Base-by-base conservation (phyloP, 2,113 vertebrate species). In the Spheniscus mendiculus region DNA sequence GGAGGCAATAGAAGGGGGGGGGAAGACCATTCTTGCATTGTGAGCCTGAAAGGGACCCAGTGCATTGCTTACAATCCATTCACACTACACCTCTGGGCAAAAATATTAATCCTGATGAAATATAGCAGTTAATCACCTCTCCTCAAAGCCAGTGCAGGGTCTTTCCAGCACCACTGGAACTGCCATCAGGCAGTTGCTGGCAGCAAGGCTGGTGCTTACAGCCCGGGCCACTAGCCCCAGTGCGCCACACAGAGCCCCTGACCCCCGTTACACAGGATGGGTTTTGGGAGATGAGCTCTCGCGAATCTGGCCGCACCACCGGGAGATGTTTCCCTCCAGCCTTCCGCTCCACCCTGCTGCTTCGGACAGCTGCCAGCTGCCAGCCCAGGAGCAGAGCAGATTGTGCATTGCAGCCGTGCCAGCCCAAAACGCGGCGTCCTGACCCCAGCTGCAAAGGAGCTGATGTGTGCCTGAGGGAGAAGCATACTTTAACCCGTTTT, bases 401-500 rank as follows among this genome's bases (percentile, higher is more conserved):
- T 38, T 5, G 2, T 17, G 14, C 0, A 0, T 47, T 62, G 78
- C 81, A 78, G 78, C 9, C 2, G 0, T 90, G 66, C 61, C 87
- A 94, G 58, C 73, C 73, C 27, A 80, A 92, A 90, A 86, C 58
- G 4, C 3, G 20, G 53, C 3, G 2, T 69, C 67, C 86, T 96
- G 86, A 92, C 83, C 63, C 50, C 62, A 87, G 45, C 52, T 63
- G 73, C 73, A 79, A 67, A 76, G 56, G 36, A 87, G 62, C 19
- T 72, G 61, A 50, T 59, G 56, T 66, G 49, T 79, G 95, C 95
- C 96, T 77, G 20, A 83, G 89, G 81, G 70, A 96, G 80, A 85
- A 92, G 80, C 47, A 76, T 79, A 85, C 18, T 93, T 93, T 88
- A 96, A 87, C 84, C 65, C 32, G 0, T 83, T 97, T 89, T 91